These are phyloP conservation scores for Neodiprion lecontei DNA, from an alignment of 1,140 invertebrate species.

Conservation along the genomic window DNA sequence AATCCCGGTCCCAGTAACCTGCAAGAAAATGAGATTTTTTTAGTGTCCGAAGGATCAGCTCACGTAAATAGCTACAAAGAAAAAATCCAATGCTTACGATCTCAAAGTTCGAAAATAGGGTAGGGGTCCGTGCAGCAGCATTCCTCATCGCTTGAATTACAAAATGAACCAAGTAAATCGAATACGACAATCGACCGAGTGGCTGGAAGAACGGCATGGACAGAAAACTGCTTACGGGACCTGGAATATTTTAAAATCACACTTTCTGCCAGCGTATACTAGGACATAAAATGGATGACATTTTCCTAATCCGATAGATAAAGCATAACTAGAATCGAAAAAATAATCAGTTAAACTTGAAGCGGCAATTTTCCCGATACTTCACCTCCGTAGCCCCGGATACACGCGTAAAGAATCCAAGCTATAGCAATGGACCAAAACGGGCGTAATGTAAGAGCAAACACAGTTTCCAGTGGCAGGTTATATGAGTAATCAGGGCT, in stretches of 20 bases:
- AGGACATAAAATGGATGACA: too few relatives aligned
- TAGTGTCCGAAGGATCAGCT: too few relatives aligned
- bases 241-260: slow-evolving; percentile 39
- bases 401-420: slow-evolving; percentile 62
- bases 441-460: slow-evolving; percentile 47
- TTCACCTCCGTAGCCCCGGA: slow-evolving; percentile 38
- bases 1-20: slow-evolving; percentile 23
- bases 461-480: slow-evolving; percentile 39
- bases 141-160: slow-evolving; percentile 26
- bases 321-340: neutral
- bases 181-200: slow-evolving; percentile 65
- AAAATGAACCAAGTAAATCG: slow-evolving; percentile 65
- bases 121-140: slow-evolving; percentile 5
- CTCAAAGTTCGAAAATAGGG: slow-evolving; percentile 21
- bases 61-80: neutral
- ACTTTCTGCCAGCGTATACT: neutral
- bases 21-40: slow-evolving; percentile 8
- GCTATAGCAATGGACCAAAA: slow-evolving; percentile 54
- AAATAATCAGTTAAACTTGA: too few relatives aligned
- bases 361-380: neutral
- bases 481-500: slow-evolving; percentile 18
- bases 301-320: too few relatives aligned
- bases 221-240: slow-evolving; percentile 62
- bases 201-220: slow-evolving; percentile 64
- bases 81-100: slow-evolving; percentile 15